Conservation (phyloP, 2,113 vertebrate genomes). For the Bubo bubo region DNA sequence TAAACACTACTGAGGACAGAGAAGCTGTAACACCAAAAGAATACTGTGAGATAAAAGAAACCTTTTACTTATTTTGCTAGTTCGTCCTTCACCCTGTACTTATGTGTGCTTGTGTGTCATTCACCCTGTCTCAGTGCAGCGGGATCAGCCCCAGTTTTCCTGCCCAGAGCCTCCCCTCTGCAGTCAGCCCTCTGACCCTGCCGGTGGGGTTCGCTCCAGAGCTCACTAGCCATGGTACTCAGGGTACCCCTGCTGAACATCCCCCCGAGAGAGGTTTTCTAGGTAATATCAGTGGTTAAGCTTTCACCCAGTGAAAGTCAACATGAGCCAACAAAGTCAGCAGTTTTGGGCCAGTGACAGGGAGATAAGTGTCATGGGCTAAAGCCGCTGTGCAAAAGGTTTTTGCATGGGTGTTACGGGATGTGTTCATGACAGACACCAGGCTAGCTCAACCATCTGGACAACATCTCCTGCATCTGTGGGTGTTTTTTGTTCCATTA, state of each 20-base stretch:
- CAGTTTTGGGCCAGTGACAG: not conserved
- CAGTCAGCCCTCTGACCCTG: not conserved
- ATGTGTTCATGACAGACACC: not conserved
- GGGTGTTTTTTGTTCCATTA: not conserved
- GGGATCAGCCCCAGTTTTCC: not conserved
- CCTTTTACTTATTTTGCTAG: not conserved
- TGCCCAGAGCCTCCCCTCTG: not conserved
- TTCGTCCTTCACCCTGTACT: not conserved
- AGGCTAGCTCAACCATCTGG: not conserved
- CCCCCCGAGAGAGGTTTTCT: not conserved
- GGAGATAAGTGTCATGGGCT: not conserved
- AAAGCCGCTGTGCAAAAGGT: not conserved
- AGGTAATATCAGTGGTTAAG: not conserved
- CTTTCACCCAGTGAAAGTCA: not conserved
- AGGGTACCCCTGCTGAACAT: not conserved
- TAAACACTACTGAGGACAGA: not conserved
- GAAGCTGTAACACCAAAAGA: not conserved
- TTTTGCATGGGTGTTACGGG: not conserved
- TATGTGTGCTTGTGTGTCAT: not conserved
- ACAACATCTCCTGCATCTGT: not conserved
- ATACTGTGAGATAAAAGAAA: not conserved
- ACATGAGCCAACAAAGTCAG: not conserved
- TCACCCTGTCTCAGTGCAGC: not conserved
- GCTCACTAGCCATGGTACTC: too few species aligned
- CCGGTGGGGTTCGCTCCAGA: accelerated